phyloP scores from a whole-genome alignment of 2,113 vertebrate genomes.

The Apodemus sylvaticus region DNA sequence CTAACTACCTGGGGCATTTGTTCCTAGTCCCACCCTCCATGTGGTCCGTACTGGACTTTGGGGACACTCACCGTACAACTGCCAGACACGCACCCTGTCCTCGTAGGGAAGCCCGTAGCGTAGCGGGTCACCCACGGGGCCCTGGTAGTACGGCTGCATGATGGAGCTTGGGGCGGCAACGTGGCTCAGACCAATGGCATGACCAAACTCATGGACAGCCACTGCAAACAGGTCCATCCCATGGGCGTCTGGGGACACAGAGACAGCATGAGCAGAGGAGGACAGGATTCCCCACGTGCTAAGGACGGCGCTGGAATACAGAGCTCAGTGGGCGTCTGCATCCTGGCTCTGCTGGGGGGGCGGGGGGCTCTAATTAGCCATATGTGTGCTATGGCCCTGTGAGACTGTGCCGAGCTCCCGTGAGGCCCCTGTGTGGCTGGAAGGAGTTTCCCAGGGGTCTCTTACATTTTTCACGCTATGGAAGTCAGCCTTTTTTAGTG shows the following conservation, averaged over 20 bases:
- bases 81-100: constrained; percentile 96
- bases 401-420: neutral
- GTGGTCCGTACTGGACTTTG: accelerated
- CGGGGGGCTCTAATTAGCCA: too few species aligned
- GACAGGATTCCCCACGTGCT: too few species aligned
- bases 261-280: neutral
- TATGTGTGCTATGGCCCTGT: neutral
- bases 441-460: neutral
- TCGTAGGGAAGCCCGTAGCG: constrained; percentile 95
- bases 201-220: constrained; percentile 97
- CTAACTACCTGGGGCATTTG: too few species aligned
- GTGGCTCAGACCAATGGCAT: constrained; percentile 96
- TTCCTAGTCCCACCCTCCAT: accelerated
- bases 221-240: constrained; percentile 97
- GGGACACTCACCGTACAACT: constrained; percentile 92
- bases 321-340: neutral
- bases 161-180: constrained; percentile 93
- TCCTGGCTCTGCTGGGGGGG: neutral
- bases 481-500: too few species aligned
- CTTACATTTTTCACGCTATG: neutral
- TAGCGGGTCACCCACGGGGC: constrained; percentile 95
- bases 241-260: constrained; percentile 86
- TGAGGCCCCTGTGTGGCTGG: neutral
- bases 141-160: constrained; percentile 98
- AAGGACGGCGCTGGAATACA: neutral